These are phyloP conservation scores for Morpho helenor DNA, from an alignment of 2,888 invertebrate genomes.

Conservation along the genomic window DNA sequence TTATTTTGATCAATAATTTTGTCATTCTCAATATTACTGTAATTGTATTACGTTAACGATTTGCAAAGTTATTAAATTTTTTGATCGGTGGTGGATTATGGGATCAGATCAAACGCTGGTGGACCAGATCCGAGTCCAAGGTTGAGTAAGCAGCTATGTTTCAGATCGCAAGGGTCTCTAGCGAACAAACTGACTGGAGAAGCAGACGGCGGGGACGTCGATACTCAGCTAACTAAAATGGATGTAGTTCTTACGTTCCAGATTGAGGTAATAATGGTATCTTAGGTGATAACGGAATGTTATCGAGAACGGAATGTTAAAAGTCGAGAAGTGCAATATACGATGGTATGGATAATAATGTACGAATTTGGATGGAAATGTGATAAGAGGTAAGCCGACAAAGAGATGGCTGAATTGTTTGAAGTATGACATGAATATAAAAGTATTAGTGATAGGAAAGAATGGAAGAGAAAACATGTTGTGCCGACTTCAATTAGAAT, in stretches of 20 bases:
- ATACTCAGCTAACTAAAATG: conserved; percentile 97
- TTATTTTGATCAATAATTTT: neutral
- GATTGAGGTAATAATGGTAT: conserved; percentile 86
- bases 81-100: conserved; percentile 42
- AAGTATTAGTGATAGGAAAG: too few species aligned
- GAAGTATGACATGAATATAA: too few species aligned
- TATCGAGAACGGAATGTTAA: too few species aligned
- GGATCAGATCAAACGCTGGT: conserved; percentile 66
- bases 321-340: too few species aligned
- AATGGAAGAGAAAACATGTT: too few species aligned
- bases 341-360: too few species aligned
- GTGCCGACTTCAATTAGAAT: too few species aligned
- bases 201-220: conserved; percentile 96
- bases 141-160: conserved; percentile 81
- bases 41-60: conserved; percentile 2
- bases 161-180: conserved; percentile 94
- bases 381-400: too few species aligned
- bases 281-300: neutral
- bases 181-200: conserved; percentile 95
- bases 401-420: too few species aligned
- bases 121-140: conserved; percentile 77
- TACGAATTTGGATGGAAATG: too few species aligned
- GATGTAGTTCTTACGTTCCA: conserved; percentile 98
- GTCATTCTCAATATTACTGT: neutral
- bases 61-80: conserved; percentile 8